These are phyloP conservation scores for Diachasma alloeum DNA, from an alignment of 1,140 invertebrate genomes.

Conservation along the genomic window DNA sequence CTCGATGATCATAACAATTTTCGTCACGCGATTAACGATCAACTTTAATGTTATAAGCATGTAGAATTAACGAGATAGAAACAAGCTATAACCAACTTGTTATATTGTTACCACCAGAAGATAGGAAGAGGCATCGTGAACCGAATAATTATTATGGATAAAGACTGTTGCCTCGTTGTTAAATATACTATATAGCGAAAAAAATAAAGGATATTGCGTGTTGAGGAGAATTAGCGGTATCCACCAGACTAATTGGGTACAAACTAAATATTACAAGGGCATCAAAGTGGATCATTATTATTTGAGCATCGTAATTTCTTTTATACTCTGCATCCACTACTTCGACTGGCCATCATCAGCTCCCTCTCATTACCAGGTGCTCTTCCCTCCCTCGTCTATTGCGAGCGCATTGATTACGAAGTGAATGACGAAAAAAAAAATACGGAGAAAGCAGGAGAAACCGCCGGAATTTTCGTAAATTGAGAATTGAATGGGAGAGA, in stretches of 20 bases:
- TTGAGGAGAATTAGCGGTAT: conserved; percentile 40
- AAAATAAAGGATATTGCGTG: conserved; percentile 30
- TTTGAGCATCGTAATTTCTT: conserved; percentile 20
- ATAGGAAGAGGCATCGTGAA: not conserved
- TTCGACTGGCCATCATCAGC: conserved; percentile 31
- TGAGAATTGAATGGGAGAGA: not conserved
- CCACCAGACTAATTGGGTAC: conserved; percentile 37
- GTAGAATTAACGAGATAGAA: conserved; percentile 21
- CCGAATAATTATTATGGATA: conserved; percentile 1
- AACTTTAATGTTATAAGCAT: conserved; percentile 35
- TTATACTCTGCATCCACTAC: conserved; percentile 33
- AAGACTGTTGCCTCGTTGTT: not conserved
- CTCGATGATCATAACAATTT: not conserved
- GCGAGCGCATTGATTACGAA: too few species aligned
- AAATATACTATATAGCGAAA: not conserved
- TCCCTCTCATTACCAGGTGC: conserved; percentile 10
- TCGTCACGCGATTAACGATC: conserved; percentile 21
- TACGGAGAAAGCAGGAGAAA: not conserved
- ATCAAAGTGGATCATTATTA: conserved; percentile 11
- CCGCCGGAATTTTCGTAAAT: not conserved
- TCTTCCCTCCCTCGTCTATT: not conserved
- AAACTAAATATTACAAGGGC: conserved; percentile 43
- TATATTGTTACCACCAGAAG: conserved; percentile 1
- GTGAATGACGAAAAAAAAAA: not conserved
- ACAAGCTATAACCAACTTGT: conserved; percentile 34